Evolutionary conservation across 2,888 invertebrate species (phyloP).

Genomic region (Drosophila greeni): DNA sequence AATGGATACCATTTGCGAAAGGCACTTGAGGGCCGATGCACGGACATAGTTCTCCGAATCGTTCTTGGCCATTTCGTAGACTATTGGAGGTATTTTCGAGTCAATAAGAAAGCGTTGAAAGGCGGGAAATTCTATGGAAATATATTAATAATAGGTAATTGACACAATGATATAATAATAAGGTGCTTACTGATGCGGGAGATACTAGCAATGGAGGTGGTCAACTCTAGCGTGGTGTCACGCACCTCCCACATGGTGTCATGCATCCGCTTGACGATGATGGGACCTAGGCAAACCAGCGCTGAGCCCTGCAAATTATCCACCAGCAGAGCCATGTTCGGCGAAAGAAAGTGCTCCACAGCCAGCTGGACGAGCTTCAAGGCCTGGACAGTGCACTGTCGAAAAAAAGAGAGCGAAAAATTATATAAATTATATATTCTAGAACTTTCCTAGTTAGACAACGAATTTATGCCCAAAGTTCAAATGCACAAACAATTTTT

Average conservation of each 20-base stretch:
- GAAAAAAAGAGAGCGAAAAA: conserved; percentile 41
- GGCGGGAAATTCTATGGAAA: conserved; percentile 84
- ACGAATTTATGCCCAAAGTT: neutral
- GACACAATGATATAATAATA: neutral
- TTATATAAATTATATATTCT: neutral
- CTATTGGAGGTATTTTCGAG: conserved; percentile 83
- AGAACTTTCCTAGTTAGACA: too few relatives aligned
- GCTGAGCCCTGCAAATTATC: conserved; percentile 83
- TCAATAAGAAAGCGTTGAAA: conserved; percentile 86
- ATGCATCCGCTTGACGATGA: conserved; percentile 85
- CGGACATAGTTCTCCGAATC: conserved; percentile 88
- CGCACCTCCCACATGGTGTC: conserved; percentile 88
- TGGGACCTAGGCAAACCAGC: conserved; percentile 83
- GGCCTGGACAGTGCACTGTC: conserved; percentile 85
- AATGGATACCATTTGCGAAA: conserved; percentile 84
- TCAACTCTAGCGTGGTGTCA: conserved; percentile 86
- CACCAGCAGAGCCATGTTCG: conserved; percentile 86
- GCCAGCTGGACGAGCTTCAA: conserved; percentile 85
- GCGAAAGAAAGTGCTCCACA: conserved; percentile 87
- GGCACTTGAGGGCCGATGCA: conserved; percentile 86
- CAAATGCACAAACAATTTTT: neutral
- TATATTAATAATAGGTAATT: neutral
- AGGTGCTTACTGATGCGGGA: conserved; percentile 84
- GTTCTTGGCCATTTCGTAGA: conserved; percentile 83
- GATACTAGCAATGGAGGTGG: conserved; percentile 85